Evolutionary conservation across 1,140 invertebrate species (phyloP).

Genomic region (Carposina sasakii): DNA sequence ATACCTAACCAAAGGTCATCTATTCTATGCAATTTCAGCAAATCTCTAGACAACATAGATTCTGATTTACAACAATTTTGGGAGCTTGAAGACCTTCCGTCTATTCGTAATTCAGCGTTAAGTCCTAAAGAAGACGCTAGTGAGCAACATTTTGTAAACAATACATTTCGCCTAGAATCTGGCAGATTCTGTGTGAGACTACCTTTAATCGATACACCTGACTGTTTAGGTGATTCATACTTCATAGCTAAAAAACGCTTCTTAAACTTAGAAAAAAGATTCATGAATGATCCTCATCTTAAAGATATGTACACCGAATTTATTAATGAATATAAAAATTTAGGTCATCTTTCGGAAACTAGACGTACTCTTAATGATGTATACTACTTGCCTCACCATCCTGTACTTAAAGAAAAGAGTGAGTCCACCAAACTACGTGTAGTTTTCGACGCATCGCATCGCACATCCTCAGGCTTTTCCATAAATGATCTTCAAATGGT

Average conservation of each 20-base stretch:
- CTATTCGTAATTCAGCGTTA: not conserved
- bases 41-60: not conserved
- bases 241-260: constrained; percentile 4
- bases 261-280: constrained; percentile 4
- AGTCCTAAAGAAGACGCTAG: not conserved
- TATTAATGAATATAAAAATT: not conserved
- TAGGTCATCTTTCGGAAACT: not conserved
- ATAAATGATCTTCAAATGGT: constrained; percentile 38
- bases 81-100: not conserved
- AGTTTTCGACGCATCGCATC: not conserved
- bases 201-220: not conserved
- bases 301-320: not conserved
- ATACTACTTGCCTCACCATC: not conserved
- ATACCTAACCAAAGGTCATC: not conserved
- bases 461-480: not conserved
- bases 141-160: constrained; percentile 2
- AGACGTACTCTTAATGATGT: not conserved
- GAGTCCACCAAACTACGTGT: not conserved
- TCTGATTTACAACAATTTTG: not conserved
- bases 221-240: not conserved
- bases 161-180: not conserved
- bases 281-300: not conserved
- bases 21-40: constrained; percentile 1
- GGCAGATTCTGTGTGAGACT: constrained; percentile 5
- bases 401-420: not conserved